Conservation (phyloP, 1,140 invertebrate genomes). For the Sitodiplosis mosellana region DNA sequence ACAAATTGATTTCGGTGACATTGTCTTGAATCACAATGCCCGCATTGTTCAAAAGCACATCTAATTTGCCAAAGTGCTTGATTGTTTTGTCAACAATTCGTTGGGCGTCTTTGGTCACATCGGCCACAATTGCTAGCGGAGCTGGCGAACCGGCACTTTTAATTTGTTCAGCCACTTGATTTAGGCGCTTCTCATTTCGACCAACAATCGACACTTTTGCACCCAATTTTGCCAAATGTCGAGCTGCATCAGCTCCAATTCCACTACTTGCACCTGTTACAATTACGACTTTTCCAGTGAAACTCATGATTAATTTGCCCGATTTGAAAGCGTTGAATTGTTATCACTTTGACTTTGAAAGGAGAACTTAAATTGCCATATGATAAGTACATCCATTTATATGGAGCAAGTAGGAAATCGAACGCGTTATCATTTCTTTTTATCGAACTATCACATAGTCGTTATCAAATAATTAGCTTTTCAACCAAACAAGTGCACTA, state of each 20-base stretch:
- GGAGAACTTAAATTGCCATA: too few species aligned
- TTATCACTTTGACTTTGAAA: too few species aligned
- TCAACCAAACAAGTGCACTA: too few species aligned
- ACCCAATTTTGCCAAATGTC: conserved; percentile 56
- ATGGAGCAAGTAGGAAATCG: too few species aligned
- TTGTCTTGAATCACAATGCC: conserved; percentile 62
- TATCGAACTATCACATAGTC: too few species aligned
- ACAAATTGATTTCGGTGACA: conserved; percentile 65
- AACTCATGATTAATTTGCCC: conserved; percentile 10
- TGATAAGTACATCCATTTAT: too few species aligned
- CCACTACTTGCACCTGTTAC: conserved; percentile 75
- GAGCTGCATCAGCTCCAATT: conserved; percentile 65
- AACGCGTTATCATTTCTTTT: too few species aligned
- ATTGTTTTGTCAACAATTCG: conserved; percentile 51
- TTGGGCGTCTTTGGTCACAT: conserved; percentile 52
- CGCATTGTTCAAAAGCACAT: conserved; percentile 75
- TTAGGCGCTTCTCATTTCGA: conserved; percentile 41
- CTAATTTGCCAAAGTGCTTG: conserved; percentile 46
- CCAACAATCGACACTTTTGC: conserved; percentile 55
- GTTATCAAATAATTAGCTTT: too few species aligned
- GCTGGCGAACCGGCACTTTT: not conserved
- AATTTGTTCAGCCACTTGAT: conserved; percentile 35
- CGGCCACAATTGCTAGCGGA: conserved; percentile 19
- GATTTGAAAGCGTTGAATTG: too few species aligned
- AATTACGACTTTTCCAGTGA: conserved; percentile 42